These are phyloP conservation scores for Cebuella pygmaea DNA, from an alignment of 2,797 vertebrate species.

Conservation along the genomic window DNA sequence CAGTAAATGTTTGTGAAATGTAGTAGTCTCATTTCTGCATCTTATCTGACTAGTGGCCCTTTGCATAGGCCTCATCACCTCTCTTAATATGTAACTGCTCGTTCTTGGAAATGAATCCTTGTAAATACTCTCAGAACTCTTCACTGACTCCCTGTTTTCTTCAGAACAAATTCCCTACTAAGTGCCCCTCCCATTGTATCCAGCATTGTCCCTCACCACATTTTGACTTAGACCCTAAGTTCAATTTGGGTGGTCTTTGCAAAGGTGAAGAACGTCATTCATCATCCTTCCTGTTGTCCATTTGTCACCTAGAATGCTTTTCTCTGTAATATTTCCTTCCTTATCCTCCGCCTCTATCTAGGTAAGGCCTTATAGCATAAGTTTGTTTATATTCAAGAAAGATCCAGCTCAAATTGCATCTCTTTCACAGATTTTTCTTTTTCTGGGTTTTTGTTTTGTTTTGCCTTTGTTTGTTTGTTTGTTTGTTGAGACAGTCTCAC, in stretches of 20 bases:
- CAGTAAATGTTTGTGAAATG: background rate
- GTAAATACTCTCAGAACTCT: background rate
- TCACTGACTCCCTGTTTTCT: background rate
- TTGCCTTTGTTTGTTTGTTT: too few species aligned
- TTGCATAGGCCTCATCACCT: background rate
- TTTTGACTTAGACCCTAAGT: background rate
- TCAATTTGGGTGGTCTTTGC: background rate
- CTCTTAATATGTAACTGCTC: background rate
- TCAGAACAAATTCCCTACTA: background rate
- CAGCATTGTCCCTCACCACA: accelerated
- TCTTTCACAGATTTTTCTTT: background rate
- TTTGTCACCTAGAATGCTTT: too few species aligned
- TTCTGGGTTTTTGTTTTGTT: too few species aligned
- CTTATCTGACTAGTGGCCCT: background rate
- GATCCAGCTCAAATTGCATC: background rate
- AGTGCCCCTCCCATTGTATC: background rate
- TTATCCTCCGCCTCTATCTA: background rate
- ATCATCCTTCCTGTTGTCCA: background rate
- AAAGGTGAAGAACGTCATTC: background rate
- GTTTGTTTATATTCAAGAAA: background rate
- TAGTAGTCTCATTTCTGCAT: background rate
- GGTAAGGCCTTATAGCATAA: background rate
- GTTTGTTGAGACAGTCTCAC: background rate
- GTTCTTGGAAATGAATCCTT: background rate
- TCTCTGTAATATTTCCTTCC: background rate